phyloP scores from a whole-genome alignment of 1,140 invertebrate species.

The Lerema accius region DNA sequence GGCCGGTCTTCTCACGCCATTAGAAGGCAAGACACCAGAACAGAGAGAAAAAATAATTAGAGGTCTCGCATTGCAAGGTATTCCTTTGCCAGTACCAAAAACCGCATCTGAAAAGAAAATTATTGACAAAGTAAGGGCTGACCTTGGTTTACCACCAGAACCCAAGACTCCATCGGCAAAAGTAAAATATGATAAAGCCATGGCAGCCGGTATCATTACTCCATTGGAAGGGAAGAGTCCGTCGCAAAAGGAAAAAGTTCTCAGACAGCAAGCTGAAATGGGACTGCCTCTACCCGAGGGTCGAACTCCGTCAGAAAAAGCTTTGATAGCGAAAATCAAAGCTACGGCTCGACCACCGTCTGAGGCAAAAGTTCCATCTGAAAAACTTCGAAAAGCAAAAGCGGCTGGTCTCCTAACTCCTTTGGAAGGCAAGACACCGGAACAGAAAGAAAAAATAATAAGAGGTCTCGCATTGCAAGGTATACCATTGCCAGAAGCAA shows the following conservation, averaged over 20 bases:
- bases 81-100: slow-evolving; percentile 39
- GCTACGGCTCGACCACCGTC: slow-evolving; percentile 7
- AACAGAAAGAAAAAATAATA: slow-evolving; percentile 31
- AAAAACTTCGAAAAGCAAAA: slow-evolving; percentile 27
- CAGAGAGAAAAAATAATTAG: slow-evolving; percentile 40
- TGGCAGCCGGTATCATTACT: slow-evolving; percentile 36
- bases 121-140: slow-evolving; percentile 35
- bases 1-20: slow-evolving; percentile 32
- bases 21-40: slow-evolving; percentile 38
- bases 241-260: slow-evolving; percentile 42
- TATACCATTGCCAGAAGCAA: slow-evolving; percentile 44
- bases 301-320: slow-evolving; percentile 43
- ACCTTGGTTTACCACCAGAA: slow-evolving; percentile 43
- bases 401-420: slow-evolving; percentile 31
- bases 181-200: slow-evolving; percentile 40
- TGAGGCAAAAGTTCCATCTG: neutral
- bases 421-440: slow-evolving; percentile 41
- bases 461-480: slow-evolving; percentile 40
- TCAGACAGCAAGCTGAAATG: slow-evolving; percentile 24
- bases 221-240: slow-evolving; percentile 44
- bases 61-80: slow-evolving; percentile 30
- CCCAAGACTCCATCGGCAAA: slow-evolving; percentile 34
- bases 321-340: slow-evolving; percentile 39
- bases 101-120: slow-evolving; percentile 41
- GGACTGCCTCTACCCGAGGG: too few relatives aligned